phyloP scores from a whole-genome alignment of 2,888 invertebrate genomes.

The Baronia brevicornis region DNA sequence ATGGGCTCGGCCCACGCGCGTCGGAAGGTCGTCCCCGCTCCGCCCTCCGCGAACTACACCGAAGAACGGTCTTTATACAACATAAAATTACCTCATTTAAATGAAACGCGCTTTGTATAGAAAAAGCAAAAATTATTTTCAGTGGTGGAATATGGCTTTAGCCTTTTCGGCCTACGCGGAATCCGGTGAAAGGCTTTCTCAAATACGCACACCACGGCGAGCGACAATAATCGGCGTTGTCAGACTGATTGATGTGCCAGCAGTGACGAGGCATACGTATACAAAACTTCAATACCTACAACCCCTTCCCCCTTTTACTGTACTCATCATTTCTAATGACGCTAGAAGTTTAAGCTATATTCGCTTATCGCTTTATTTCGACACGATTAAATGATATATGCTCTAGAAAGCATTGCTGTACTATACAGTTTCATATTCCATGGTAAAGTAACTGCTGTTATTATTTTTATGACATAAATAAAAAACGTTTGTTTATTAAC shows the following conservation, averaged over 20 bases:
- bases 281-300: slow-evolving; percentile 24
- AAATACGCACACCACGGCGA: slow-evolving; percentile 35
- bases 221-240: slow-evolving; percentile 54
- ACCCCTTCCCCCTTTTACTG: slow-evolving; percentile 24
- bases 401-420: no score
- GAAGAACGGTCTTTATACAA: no score
- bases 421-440: no score
- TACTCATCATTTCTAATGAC: slow-evolving; percentile 26
- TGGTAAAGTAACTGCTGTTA: no score
- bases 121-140: slow-evolving; percentile 19
- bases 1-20: slow-evolving; percentile 68
- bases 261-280: slow-evolving; percentile 50
- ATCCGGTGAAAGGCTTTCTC: slow-evolving; percentile 40
- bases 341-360: slow-evolving; percentile 21
- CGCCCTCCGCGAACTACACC: slow-evolving; percentile 27
- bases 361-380: slow-evolving; percentile 5
- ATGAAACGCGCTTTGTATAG: no score
- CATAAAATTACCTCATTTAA: no score
- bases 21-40: slow-evolving; percentile 62
- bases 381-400: slow-evolving; percentile 1
- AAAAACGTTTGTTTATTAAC: no score
- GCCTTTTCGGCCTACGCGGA: slow-evolving; percentile 33
- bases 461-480: no score
- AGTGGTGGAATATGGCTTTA: slow-evolving; percentile 29
- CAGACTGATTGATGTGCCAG: slow-evolving; percentile 57